Conservation (phyloP, 1,140 invertebrate species). For the Triops cancriformis region DNA sequence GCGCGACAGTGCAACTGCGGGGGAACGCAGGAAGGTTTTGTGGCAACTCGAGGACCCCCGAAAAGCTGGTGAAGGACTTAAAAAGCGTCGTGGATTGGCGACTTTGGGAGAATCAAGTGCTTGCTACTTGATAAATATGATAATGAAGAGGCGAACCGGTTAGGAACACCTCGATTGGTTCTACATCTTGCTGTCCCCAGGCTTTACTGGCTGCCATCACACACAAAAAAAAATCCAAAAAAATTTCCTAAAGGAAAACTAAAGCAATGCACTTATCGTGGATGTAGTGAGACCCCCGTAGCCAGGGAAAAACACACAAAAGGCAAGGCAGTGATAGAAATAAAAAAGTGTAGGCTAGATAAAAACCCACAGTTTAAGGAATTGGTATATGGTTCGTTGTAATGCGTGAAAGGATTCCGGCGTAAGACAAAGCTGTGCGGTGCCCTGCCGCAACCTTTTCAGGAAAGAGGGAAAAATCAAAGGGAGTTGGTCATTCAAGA, state of each 20-base stretch:
- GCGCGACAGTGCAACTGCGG: background rate
- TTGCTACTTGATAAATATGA: conserved; percentile 11
- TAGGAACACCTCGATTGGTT: conserved; percentile 5
- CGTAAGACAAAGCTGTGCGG: background rate
- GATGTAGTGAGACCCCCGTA: background rate
- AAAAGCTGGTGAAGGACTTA: conserved; percentile 5
- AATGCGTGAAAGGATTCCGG: background rate
- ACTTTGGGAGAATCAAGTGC: background rate
- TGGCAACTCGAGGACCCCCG: background rate
- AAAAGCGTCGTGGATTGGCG: background rate
- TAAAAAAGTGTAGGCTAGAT: background rate
- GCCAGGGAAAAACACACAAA: background rate
- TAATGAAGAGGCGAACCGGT: conserved; percentile 1
- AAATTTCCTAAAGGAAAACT: background rate
- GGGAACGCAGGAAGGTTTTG: background rate
- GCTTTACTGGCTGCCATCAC: background rate
- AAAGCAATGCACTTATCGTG: background rate
- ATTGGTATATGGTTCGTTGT: background rate
- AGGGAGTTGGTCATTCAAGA: background rate
- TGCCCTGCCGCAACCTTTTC: background rate
- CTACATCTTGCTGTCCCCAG: background rate
- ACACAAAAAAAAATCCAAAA: too few relatives aligned
- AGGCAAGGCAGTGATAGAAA: background rate
- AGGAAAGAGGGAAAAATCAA: background rate
- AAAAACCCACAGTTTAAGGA: background rate